Conservation (phyloP, 2,888 invertebrate genomes). For the Metacarcinus magister region DNA sequence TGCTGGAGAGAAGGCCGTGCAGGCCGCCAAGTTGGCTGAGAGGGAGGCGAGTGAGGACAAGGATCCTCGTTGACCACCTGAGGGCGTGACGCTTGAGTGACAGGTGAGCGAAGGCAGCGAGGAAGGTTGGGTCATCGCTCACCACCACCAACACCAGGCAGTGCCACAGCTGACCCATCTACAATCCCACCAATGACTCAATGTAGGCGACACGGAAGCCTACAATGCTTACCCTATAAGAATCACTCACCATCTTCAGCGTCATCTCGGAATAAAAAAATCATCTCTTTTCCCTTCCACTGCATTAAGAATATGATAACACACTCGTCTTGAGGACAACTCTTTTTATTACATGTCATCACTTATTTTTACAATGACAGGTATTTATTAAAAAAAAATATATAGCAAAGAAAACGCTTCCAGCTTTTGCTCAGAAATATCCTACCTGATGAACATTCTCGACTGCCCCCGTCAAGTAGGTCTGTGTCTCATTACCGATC, state of each 20-base stretch:
- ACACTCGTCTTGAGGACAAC: too few relatives aligned
- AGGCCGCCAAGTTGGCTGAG: background rate
- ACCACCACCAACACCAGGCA: background rate
- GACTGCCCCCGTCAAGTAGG: background rate
- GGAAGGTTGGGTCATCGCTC: constrained; percentile 12
- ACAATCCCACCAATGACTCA: too few relatives aligned
- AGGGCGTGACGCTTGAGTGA: constrained; percentile 44
- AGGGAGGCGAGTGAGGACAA: constrained; percentile 30
- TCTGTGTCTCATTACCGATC: background rate
- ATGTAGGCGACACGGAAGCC: too few relatives aligned
- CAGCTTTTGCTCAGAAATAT: background rate
- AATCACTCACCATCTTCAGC: too few relatives aligned
- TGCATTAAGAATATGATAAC: too few relatives aligned
- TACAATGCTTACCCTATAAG: too few relatives aligned
- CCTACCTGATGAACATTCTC: background rate
- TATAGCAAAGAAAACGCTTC: too few relatives aligned
- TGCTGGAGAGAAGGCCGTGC: constrained; percentile 20
- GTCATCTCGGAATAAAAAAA: too few relatives aligned
- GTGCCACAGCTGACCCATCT: background rate
- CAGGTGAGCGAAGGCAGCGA: background rate
- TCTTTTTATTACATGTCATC: too few relatives aligned
- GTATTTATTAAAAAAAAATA: too few relatives aligned
- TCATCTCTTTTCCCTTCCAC: too few relatives aligned
- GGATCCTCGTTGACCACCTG: constrained; percentile 48
- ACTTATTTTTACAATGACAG: too few relatives aligned